phyloP scores from a whole-genome alignment of 2,888 invertebrate species.

The Alviniconcha strummeri region DNA sequence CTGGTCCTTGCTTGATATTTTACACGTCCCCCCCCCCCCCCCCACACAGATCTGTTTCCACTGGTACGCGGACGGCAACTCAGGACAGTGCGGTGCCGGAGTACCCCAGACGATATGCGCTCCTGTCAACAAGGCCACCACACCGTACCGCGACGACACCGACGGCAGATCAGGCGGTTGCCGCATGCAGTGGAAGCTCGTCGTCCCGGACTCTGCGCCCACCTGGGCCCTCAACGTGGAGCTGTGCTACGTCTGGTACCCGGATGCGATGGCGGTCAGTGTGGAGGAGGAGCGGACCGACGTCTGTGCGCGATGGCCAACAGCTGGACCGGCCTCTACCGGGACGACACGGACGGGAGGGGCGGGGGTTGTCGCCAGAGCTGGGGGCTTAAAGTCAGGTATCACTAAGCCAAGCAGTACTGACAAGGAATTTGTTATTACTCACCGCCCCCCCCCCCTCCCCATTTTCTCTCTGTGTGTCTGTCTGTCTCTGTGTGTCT shows the following conservation, averaged over 20 bases:
- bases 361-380: constrained; percentile 41
- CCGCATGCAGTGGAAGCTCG: constrained; percentile 42
- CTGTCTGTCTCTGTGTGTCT: too few species aligned
- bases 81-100: constrained; percentile 43
- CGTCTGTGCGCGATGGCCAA: constrained; percentile 40
- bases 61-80: constrained; percentile 40
- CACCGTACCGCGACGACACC: constrained; percentile 40
- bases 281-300: constrained; percentile 26
- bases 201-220: constrained; percentile 25
- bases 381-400: constrained; percentile 36
- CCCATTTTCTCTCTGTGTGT: too few species aligned
- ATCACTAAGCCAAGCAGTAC: too few species aligned
- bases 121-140: constrained; percentile 32
- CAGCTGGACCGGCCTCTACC: constrained; percentile 41
- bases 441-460: background rate
- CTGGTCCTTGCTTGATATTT: too few species aligned
- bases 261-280: constrained; percentile 44
- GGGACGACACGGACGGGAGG: constrained; percentile 43
- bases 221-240: constrained; percentile 37
- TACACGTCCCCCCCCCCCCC: too few species aligned
- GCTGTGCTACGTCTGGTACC: constrained; percentile 44
- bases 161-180: constrained; percentile 40
- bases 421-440: too few species aligned
- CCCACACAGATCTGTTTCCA: constrained; percentile 31
- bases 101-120: constrained; percentile 37